Percentiles rank a stretch among this genome's conserved stretches.
Conservation (phyloP, 2,797 vertebrate genomes). For the Siniperca undulata region DNA sequence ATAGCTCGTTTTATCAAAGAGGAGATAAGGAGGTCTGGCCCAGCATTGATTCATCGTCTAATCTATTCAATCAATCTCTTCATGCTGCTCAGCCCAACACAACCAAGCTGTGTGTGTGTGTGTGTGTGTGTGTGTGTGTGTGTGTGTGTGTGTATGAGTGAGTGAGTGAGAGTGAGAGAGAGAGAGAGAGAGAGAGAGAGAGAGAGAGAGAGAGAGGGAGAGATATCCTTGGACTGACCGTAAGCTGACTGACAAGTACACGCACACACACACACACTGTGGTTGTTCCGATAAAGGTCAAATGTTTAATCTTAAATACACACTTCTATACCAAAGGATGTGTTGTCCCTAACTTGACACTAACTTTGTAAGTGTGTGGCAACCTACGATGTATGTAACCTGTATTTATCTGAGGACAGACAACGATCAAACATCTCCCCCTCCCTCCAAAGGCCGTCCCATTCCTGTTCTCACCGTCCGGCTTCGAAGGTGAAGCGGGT, state of each 20-base stretch:
- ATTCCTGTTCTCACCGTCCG: constrained; percentile 89
- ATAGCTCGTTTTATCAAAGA: constrained; percentile 69
- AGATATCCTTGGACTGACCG: constrained; percentile 36
- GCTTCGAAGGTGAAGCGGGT: constrained; percentile 98
- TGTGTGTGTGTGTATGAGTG: background rate
- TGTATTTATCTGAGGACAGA: background rate
- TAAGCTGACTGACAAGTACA: background rate
- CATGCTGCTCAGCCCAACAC: constrained; percentile 39
- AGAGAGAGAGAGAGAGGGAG: background rate
- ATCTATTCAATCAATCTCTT: constrained; percentile 77
- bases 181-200: background rate
- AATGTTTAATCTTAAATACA: background rate
- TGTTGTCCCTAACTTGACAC: background rate
- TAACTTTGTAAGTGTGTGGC: background rate
- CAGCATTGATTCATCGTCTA: constrained; percentile 64
- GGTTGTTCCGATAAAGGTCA: background rate
- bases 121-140: background rate
- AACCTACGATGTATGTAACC: background rate
- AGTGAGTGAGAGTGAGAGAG: too few species aligned
- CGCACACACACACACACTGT: background rate
- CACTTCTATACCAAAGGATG: background rate
- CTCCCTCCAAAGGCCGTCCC: background rate
- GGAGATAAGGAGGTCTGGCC: constrained; percentile 68
- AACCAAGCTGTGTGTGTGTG: constrained; percentile 5
- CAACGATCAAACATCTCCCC: background rate